Conservation (phyloP, 2,888 invertebrate genomes). For the Trissolcus japonicus region DNA sequence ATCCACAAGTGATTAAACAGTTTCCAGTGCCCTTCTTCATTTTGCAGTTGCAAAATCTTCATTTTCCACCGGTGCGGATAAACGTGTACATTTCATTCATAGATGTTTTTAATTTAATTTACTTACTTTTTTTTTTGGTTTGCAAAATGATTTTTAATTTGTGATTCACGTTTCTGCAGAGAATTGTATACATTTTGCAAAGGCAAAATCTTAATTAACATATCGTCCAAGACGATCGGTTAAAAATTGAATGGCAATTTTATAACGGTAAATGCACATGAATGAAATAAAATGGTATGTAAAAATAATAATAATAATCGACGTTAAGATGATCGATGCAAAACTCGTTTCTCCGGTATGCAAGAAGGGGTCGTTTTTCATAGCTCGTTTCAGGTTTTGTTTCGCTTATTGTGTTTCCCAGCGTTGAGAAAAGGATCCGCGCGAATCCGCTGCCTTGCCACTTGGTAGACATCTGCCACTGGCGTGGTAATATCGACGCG, state of each 20-base stretch:
- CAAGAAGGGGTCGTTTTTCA: conserved; percentile 53
- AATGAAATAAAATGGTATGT: conserved; percentile 8
- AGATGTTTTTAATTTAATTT: too few species aligned
- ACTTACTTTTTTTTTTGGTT: too few species aligned
- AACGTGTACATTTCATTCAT: too few species aligned
- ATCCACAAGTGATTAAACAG: too few species aligned
- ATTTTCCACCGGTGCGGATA: too few species aligned
- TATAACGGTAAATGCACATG: conserved; percentile 18
- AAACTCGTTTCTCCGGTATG: conserved; percentile 46
- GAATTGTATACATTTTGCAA: not conserved
- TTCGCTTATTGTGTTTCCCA: conserved; percentile 54
- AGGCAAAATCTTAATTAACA: conserved; percentile 12
- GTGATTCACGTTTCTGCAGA: not conserved
- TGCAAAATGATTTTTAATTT: too few species aligned
- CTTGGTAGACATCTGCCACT: conserved; percentile 58
- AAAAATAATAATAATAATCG: conserved; percentile 38
- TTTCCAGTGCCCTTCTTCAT: too few species aligned
- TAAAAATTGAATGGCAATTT: conserved; percentile 31
- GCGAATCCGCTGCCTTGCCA: conserved; percentile 45
- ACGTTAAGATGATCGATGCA: conserved; percentile 49
- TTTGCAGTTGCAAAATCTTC: not conserved
- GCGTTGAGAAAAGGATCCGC: conserved; percentile 45
- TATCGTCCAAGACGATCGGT: not conserved
- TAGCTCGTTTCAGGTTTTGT: conserved; percentile 50
- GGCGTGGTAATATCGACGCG: conserved; percentile 53